Percentiles rank a stretch among this genome's conserved stretches.
These are phyloP conservation scores for Eptatretus atami DNA, from an alignment of 2,797 vertebrate species.

Conservation along the genomic window DNA sequence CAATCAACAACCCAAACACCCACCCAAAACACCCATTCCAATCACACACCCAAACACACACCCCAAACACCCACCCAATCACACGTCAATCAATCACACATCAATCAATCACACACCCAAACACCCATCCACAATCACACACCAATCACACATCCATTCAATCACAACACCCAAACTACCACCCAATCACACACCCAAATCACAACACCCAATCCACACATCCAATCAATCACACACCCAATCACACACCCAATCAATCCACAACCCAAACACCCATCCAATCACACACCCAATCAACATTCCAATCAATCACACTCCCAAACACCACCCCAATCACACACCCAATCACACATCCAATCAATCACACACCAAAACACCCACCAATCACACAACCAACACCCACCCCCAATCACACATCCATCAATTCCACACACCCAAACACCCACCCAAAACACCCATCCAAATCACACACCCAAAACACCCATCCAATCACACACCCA, in stretches of 20 bases:
- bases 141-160: background rate
- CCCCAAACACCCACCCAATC: background rate
- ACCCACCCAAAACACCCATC: background rate
- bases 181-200: background rate
- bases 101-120: background rate
- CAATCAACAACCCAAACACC: too few relatives aligned
- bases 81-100: background rate
- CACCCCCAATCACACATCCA: background rate
- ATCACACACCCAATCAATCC: background rate
- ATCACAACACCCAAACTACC: background rate
- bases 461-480: background rate
- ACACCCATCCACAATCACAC: background rate
- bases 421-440: background rate
- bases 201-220: background rate
- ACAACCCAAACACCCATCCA: background rate
- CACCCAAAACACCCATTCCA: too few relatives aligned
- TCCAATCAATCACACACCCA: too few relatives aligned
- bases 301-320: too few relatives aligned
- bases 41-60: too few relatives aligned
- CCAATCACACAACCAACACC: background rate
- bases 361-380: background rate
- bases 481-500: too few relatives aligned
- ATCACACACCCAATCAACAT: background rate
- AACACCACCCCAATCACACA: background rate
- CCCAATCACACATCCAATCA: too few relatives aligned